Percentiles rank a stretch among this genome's conserved stretches.
Evolutionary conservation across 2,797 vertebrate species (phyloP).

Genomic region (Sebastes diploproa): DNA sequence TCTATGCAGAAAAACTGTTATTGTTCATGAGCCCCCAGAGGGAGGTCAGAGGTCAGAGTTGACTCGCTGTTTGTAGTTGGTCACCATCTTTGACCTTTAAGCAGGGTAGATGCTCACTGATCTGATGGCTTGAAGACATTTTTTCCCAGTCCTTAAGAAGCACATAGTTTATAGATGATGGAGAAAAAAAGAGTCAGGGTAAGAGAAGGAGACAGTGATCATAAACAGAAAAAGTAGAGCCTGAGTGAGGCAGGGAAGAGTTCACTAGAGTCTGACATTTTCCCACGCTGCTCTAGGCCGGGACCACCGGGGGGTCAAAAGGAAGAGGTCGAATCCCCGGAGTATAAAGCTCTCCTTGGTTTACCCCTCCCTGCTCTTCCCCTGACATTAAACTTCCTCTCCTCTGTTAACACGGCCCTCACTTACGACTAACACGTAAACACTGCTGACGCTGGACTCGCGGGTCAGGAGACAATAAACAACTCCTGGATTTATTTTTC

Average conservation of each 20-base stretch:
- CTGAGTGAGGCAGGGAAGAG: not conserved
- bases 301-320: slow-evolving; percentile 37
- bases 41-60: slow-evolving; percentile 21
- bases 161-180: not conserved
- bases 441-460: not conserved
- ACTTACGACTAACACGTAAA: slow-evolving; percentile 53
- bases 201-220: not conserved
- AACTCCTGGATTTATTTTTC: slow-evolving; percentile 1
- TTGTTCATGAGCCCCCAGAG: not conserved
- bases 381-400: slow-evolving; percentile 61
- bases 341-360: slow-evolving; percentile 38
- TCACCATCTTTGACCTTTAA: slow-evolving; percentile 2
- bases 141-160: slow-evolving; percentile 4
- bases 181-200: not conserved
- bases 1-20: not conserved
- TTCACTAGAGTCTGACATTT: slow-evolving; percentile 41
- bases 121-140: not conserved
- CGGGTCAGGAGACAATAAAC: slow-evolving; percentile 37
- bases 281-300: slow-evolving; percentile 63
- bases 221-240: slow-evolving; percentile 15
- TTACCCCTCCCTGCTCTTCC: slow-evolving; percentile 44
- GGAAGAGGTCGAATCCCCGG: slow-evolving; percentile 50
- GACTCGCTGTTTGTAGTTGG: not conserved
- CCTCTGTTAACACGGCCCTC: slow-evolving; percentile 49
- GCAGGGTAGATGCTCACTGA: not conserved